Evolutionary conservation across 1,140 invertebrate genomes (phyloP).

Genomic region (Harpegnathos saltator): DNA sequence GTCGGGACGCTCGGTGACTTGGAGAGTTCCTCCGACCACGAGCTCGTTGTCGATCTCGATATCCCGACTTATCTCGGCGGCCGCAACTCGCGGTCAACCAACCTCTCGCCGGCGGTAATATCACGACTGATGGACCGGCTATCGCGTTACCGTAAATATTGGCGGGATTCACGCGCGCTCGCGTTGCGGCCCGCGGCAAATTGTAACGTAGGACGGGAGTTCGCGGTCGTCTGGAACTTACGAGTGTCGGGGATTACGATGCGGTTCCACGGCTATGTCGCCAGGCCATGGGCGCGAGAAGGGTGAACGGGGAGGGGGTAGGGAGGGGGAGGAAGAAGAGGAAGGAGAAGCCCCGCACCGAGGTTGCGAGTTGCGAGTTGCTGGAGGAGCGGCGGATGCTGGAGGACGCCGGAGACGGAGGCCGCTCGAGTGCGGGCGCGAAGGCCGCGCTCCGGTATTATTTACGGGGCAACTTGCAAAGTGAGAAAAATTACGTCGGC

Average conservation of each 20-base stretch:
- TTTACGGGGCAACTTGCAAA: constrained; percentile 83
- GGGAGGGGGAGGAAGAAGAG: constrained; percentile 41
- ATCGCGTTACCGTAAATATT: constrained; percentile 72
- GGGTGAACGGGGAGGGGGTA: background rate
- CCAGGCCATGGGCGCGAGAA: background rate
- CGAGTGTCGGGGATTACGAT: constrained; percentile 69
- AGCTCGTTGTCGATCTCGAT: constrained; percentile 23
- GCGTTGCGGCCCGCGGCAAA: constrained; percentile 66
- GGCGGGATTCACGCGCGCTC: constrained; percentile 24
- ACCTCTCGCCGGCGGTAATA: constrained; percentile 43
- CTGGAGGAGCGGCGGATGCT: constrained; percentile 23
- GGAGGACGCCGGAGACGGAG: background rate
- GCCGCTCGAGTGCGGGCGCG: constrained; percentile 63
- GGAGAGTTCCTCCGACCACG: background rate
- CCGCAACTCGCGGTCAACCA: constrained; percentile 49
- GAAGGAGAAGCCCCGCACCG: constrained; percentile 46
- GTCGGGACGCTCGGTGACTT: background rate
- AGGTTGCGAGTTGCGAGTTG: too few species aligned
- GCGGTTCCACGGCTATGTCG: constrained; percentile 64
- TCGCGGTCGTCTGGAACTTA: constrained; percentile 58
- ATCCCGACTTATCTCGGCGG: constrained; percentile 19
- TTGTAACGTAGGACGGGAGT: constrained; percentile 74
- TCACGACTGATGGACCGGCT: constrained; percentile 66
- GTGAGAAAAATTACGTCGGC: constrained; percentile 84
- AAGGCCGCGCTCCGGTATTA: constrained; percentile 73